These are phyloP conservation scores for Octopus bimaculoides DNA, from an alignment of 1,140 invertebrate species.

Conservation along the genomic window DNA sequence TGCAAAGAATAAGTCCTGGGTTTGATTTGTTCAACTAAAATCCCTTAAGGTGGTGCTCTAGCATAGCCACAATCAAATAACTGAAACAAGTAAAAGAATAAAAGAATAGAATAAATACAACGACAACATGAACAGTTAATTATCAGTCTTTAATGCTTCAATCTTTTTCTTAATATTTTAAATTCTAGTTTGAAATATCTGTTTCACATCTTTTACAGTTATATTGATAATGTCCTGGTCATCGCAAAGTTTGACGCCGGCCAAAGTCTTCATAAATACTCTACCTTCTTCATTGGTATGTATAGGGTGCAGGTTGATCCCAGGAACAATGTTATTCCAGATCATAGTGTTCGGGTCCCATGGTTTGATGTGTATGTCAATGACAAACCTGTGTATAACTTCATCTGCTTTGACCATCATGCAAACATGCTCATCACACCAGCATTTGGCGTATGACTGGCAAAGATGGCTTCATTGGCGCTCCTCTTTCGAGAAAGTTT, in stretches of 20 bases:
- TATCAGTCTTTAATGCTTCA: too few species aligned
- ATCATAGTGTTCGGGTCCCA: slow-evolving; percentile 28
- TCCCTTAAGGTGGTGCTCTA: too few species aligned
- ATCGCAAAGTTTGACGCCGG: slow-evolving; percentile 25
- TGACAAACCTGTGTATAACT: slow-evolving; percentile 32
- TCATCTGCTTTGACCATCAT: slow-evolving; percentile 34
- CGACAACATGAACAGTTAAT: too few species aligned
- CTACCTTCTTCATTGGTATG: slow-evolving; percentile 39
- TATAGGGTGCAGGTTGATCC: slow-evolving; percentile 39
- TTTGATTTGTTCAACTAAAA: too few species aligned
- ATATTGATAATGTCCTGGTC: background rate
- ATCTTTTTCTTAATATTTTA: background rate
- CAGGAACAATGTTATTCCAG: slow-evolving; percentile 14
- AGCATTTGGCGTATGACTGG: slow-evolving; percentile 34
- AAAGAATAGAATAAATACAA: too few species aligned
- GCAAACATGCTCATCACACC: slow-evolving; percentile 44
- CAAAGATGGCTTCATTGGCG: slow-evolving; percentile 30
- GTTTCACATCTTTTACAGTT: background rate
- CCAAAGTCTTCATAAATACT: slow-evolving; percentile 37
- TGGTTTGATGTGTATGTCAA: slow-evolving; percentile 38
- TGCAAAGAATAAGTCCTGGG: too few species aligned
- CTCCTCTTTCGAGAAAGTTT: background rate
- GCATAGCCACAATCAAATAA: too few species aligned
- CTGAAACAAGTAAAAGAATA: too few species aligned
- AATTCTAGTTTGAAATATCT: background rate